These are phyloP conservation scores for Rafetus swinhoei DNA, from an alignment of 2,113 vertebrate species.

Conservation along the genomic window DNA sequence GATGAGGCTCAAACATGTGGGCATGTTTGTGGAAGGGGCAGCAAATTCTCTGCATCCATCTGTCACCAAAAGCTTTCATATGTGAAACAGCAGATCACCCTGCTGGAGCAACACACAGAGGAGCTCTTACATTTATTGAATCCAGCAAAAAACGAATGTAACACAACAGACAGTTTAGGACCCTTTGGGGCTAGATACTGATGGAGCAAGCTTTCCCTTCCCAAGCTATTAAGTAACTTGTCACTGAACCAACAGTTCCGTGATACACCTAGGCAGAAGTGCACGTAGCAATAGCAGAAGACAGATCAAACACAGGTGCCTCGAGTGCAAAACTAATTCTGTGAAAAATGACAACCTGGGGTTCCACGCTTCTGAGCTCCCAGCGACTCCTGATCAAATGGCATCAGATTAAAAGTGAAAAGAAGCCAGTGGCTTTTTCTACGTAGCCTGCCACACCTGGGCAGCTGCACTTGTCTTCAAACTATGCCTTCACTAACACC, in stretches of 20 bases:
- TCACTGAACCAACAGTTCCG: constrained; percentile 8
- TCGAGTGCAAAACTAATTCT: not conserved
- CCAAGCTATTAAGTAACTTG: constrained; percentile 35
- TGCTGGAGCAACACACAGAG: not conserved
- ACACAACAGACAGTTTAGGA: constrained; percentile 29
- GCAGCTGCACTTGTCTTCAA: not conserved
- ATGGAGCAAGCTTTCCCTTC: constrained; percentile 37
- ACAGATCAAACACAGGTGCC: not conserved
- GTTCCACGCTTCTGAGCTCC: not conserved
- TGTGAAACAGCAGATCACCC: not conserved
- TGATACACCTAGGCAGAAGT: not conserved
- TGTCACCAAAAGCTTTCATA: constrained; percentile 14
- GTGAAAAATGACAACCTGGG: constrained; percentile 1
- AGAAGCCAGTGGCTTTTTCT: not conserved
- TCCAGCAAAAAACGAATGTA: too few species aligned
- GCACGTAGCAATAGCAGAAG: not conserved
- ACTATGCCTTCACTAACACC: not conserved
- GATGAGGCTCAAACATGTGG: not conserved
- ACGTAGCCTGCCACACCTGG: not conserved
- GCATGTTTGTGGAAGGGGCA: not conserved
- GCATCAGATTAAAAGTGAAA: not conserved
- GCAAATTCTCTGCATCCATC: not conserved
- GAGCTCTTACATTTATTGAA: not conserved
- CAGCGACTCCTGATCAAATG: not conserved
- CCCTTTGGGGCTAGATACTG: not conserved